A percentile compares a stretch with the other conserved stretches of the same genome.
phyloP scores from a whole-genome alignment of 2,888 invertebrate species.

The Axea sp. region DNA sequence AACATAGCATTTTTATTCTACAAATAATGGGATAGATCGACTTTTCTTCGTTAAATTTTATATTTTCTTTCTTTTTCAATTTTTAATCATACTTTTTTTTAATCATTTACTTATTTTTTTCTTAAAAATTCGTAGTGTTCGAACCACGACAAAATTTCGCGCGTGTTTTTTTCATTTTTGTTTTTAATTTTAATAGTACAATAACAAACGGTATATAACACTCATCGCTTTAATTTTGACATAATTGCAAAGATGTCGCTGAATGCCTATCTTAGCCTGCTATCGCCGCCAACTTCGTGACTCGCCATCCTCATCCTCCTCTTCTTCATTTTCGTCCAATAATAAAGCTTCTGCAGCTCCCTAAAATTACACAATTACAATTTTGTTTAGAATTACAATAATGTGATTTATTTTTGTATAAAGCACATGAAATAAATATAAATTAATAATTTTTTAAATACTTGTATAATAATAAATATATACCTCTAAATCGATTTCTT shows the following conservation, averaged over 20 bases:
- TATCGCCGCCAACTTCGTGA: slow-evolving; percentile 95
- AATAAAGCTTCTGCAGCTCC: slow-evolving; percentile 78
- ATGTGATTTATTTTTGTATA: no score
- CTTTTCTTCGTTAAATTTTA: slow-evolving; percentile 9
- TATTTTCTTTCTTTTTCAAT: slow-evolving; percentile 3
- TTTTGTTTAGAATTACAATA: no score
- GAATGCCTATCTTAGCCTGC: slow-evolving; percentile 75
- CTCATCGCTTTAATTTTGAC: slow-evolving; percentile 52
- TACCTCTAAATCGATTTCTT: slow-evolving; percentile 77
- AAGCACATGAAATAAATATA: no score
- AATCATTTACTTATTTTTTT: slow-evolving; percentile 31
- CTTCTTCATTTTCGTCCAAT: slow-evolving; percentile 91
- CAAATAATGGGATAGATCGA: slow-evolving; percentile 75
- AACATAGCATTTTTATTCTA: slow-evolving; percentile 80
- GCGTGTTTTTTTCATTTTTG: slow-evolving; percentile 6
- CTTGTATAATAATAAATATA: background rate
- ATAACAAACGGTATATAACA: slow-evolving; percentile 60
- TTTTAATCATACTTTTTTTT: slow-evolving; percentile 24
- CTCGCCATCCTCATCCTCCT: slow-evolving; percentile 91
- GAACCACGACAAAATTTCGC: slow-evolving; percentile 54
- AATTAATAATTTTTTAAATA: slow-evolving; percentile 1
- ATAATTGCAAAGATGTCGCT: slow-evolving; percentile 21
- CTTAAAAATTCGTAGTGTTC: slow-evolving; percentile 56
- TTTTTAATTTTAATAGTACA: slow-evolving; percentile 62
- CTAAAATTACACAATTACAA: slow-evolving; percentile 64